A percentile compares a stretch with the other conserved stretches of the same genome.
Evolutionary conservation across 2,113 vertebrate species (phyloP).

Genomic region (Ceyx melanurus): DNA sequence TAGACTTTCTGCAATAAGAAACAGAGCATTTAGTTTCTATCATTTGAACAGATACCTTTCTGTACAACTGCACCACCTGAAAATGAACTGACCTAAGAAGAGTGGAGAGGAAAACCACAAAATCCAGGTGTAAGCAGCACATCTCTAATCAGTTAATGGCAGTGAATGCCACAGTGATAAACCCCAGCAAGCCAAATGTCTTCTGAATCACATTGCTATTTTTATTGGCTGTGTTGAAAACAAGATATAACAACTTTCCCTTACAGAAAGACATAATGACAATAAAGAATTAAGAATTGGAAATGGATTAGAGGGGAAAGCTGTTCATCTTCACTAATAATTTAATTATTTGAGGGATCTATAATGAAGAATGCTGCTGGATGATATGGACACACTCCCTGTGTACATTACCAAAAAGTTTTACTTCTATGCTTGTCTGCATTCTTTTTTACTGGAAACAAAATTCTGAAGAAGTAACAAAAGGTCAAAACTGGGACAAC

Average conservation of each 20-base stretch:
- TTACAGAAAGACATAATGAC: neutral
- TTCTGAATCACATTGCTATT: neutral
- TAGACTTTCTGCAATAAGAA: neutral
- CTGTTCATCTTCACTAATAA: neutral
- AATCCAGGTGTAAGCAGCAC: neutral
- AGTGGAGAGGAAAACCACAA: neutral
- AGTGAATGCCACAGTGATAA: neutral
- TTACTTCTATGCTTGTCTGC: neutral
- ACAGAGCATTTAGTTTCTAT: neutral
- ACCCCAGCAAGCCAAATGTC: neutral
- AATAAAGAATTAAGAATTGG: neutral
- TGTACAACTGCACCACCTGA: neutral
- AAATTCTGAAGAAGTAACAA: neutral
- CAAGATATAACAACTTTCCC: neutral
- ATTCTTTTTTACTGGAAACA: neutral
- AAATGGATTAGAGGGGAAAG: neutral
- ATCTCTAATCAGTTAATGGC: neutral
- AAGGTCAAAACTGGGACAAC: neutral
- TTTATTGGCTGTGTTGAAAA: neutral
- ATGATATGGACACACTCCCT: neutral
- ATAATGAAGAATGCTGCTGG: neutral
- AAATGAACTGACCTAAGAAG: neutral
- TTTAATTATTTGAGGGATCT: neutral
- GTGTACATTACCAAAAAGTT: neutral
- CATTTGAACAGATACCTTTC: neutral